A percentile compares a stretch with the other conserved stretches of the same genome.
phyloP scores from a whole-genome alignment of 1,140 invertebrate species.

The Ceratina calcarata region DNA sequence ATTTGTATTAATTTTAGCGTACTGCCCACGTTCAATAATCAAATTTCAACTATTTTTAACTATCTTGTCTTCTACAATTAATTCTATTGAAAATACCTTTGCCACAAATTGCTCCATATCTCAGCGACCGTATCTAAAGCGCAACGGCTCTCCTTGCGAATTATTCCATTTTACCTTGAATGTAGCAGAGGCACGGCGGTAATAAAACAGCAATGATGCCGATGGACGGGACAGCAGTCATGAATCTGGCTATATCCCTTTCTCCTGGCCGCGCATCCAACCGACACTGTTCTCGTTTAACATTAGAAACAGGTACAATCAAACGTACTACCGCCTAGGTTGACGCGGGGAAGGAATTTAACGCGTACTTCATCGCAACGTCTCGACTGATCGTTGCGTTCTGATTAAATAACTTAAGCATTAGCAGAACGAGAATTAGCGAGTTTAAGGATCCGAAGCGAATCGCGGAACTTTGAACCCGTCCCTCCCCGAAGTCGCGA shows the following conservation, averaged over 20 bases:
- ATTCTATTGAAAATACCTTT: background rate
- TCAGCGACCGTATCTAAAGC: slow-evolving; percentile 62
- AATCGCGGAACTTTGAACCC: slow-evolving; percentile 8
- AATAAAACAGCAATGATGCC: slow-evolving; percentile 76
- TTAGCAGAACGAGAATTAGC: too few relatives aligned
- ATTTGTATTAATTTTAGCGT: too few relatives aligned
- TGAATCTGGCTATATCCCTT: slow-evolving; percentile 75
- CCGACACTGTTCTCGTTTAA: slow-evolving; percentile 75
- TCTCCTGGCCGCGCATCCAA: slow-evolving; percentile 73
- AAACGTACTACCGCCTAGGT: slow-evolving; percentile 62
- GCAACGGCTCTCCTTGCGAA: slow-evolving; percentile 55
- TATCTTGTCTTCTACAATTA: background rate
- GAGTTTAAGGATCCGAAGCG: too few relatives aligned
- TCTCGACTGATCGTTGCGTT: background rate
- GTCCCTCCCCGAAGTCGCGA: slow-evolving; percentile 49
- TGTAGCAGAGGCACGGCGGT: slow-evolving; percentile 73
- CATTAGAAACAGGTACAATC: slow-evolving; percentile 74
- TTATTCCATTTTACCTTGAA: slow-evolving; percentile 76
- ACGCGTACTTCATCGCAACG: background rate
- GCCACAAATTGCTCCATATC: background rate
- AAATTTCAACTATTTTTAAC: background rate
- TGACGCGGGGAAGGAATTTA: slow-evolving; percentile 54
- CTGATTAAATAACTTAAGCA: too few relatives aligned
- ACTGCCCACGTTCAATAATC: too few relatives aligned
- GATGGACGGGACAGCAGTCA: slow-evolving; percentile 77